Percentiles rank a stretch among this genome's conserved stretches.
Evolutionary conservation across 2,113 vertebrate genomes (phyloP).

Genomic region (Strix uralensis): DNA sequence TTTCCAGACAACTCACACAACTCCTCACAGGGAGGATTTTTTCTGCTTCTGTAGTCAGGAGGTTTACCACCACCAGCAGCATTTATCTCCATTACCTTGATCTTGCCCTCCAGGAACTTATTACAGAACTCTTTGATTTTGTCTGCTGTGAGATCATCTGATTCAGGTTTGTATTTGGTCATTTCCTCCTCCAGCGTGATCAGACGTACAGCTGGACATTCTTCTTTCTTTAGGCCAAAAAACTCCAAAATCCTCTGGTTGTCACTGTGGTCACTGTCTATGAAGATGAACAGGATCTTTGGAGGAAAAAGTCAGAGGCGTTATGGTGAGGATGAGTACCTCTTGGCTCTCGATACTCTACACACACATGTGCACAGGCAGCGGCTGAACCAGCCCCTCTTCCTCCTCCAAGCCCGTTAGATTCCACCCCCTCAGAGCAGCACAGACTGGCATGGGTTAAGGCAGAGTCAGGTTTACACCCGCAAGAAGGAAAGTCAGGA

Average conservation of each 20-base stretch:
- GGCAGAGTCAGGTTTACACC: neutral
- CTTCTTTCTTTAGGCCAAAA: slow-evolving; percentile 96
- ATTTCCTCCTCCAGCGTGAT: slow-evolving; percentile 98
- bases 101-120: slow-evolving; percentile 88
- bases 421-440: neutral
- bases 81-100: slow-evolving; percentile 80
- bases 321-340: neutral
- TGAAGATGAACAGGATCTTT: slow-evolving; percentile 99
- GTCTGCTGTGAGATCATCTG: slow-evolving; percentile 82
- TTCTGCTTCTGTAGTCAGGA: neutral
- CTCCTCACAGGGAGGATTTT: neutral
- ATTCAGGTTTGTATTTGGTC: slow-evolving; percentile 96
- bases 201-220: slow-evolving; percentile 93
- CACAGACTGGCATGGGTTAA: neutral
- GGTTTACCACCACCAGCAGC: neutral
- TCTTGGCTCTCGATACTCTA: neutral
- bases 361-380: rapidly evolving
- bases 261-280: slow-evolving; percentile 92
- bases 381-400: neutral
- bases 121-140: slow-evolving; percentile 87
- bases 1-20: neutral
- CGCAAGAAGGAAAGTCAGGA: neutral
- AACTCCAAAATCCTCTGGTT: slow-evolving; percentile 98
- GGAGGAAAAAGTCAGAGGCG: neutral
- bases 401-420: neutral